These are phyloP conservation scores for Reinhardtius hippoglossoides DNA, from an alignment of 2,113 vertebrate species.

Conservation along the genomic window DNA sequence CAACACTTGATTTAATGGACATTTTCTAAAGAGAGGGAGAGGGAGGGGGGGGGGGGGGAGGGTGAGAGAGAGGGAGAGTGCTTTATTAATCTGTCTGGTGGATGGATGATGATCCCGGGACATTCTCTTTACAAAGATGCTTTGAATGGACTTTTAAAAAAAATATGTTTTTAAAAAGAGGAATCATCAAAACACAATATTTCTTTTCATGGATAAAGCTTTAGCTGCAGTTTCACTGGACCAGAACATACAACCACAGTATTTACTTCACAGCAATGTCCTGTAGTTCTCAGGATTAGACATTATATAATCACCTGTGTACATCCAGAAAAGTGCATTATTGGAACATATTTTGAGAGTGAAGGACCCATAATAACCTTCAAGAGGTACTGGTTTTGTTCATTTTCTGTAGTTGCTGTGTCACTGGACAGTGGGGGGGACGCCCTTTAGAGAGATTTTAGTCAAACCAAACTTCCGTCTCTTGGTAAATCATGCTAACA, in stretches of 20 bases:
- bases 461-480: too few species aligned
- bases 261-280: not conserved
- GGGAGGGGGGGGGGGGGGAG: not conserved
- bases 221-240: not conserved
- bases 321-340: too few species aligned
- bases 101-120: slow-evolving; percentile 39
- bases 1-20: slow-evolving; percentile 43
- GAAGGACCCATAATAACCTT: too few species aligned
- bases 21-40: slow-evolving; percentile 1
- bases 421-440: too few species aligned
- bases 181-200: slow-evolving; percentile 14
- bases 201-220: slow-evolving; percentile 3
- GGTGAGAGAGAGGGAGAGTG: not conserved
- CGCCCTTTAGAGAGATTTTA: too few species aligned
- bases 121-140: not conserved
- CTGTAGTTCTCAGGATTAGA: not conserved
- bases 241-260: not conserved
- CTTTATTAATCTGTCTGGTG: not conserved
- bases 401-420: too few species aligned
- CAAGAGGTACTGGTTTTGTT: too few species aligned
- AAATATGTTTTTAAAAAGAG: slow-evolving; percentile 4
- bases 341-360: too few species aligned
- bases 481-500: too few species aligned
- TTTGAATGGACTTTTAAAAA: slow-evolving; percentile 7
- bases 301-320: not conserved